A percentile compares a stretch with the other conserved stretches of the same genome.
Conservation (phyloP, 1,140 invertebrate genomes). For the Archivesica marissinica region DNA sequence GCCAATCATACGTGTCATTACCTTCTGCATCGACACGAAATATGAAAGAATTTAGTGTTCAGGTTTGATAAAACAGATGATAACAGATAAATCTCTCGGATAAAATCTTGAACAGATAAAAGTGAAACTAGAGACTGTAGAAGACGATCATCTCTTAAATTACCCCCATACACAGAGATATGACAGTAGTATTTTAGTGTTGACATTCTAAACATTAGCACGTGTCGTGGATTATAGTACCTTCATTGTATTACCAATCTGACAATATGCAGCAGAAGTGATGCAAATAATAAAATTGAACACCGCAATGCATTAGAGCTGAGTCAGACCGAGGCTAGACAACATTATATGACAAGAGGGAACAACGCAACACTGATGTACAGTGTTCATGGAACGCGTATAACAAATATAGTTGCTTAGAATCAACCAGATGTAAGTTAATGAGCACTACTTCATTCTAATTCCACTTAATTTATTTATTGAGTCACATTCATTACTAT, state of each 20-base stretch:
- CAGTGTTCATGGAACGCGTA: no score
- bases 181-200: slow-evolving; percentile 16
- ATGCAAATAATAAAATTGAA: no score
- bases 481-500: neutral
- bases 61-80: slow-evolving; percentile 9
- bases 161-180: slow-evolving; percentile 9
- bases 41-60: slow-evolving; percentile 39
- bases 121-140: neutral
- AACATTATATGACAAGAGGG: no score
- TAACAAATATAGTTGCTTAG: no score
- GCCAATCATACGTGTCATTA: no score
- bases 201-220: slow-evolving; percentile 54
- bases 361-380: no score
- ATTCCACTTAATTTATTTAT: slow-evolving; percentile 2
- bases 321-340: no score
- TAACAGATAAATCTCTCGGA: slow-evolving; percentile 36
- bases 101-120: slow-evolving; percentile 26
- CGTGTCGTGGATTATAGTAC: slow-evolving; percentile 21
- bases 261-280: neutral
- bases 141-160: slow-evolving; percentile 35
- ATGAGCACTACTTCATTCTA: no score
- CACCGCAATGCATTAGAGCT: no score
- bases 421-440: no score
- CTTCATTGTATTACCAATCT: neutral
- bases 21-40: neutral